Conservation (phyloP, 1,140 invertebrate species). For the Bombus superbus region DNA sequence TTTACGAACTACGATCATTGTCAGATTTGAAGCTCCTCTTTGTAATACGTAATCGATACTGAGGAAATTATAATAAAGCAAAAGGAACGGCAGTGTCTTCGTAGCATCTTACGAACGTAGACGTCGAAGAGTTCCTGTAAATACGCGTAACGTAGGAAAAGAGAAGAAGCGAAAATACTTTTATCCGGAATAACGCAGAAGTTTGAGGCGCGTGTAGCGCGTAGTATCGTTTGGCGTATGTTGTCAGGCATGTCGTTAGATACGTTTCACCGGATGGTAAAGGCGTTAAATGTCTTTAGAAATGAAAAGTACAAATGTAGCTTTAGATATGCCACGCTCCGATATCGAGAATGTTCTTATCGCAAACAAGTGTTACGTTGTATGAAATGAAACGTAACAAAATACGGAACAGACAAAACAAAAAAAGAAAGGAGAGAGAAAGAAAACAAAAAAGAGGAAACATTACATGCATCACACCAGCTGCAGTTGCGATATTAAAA, state of each 20-base stretch:
- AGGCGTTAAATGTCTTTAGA: no score
- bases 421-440: not conserved
- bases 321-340: no score
- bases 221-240: not conserved
- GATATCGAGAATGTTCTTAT: not conserved
- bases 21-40: not conserved
- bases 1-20: no score
- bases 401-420: not conserved
- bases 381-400: not conserved
- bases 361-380: not conserved
- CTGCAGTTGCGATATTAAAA: conserved; percentile 21
- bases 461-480: not conserved
- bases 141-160: not conserved
- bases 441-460: not conserved
- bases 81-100: not conserved
- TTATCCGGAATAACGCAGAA: not conserved
- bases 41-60: not conserved
- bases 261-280: not conserved
- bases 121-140: not conserved
- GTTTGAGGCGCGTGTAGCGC: no score
- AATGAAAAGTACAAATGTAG: not conserved
- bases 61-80: no score
- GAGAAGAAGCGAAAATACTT: not conserved
- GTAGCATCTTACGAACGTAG: not conserved
- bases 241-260: not conserved